Percentiles rank a stretch among this genome's conserved stretches.
These are phyloP conservation scores for Zaprionus taronus DNA, from an alignment of 1,140 invertebrate genomes.

Conservation along the genomic window DNA sequence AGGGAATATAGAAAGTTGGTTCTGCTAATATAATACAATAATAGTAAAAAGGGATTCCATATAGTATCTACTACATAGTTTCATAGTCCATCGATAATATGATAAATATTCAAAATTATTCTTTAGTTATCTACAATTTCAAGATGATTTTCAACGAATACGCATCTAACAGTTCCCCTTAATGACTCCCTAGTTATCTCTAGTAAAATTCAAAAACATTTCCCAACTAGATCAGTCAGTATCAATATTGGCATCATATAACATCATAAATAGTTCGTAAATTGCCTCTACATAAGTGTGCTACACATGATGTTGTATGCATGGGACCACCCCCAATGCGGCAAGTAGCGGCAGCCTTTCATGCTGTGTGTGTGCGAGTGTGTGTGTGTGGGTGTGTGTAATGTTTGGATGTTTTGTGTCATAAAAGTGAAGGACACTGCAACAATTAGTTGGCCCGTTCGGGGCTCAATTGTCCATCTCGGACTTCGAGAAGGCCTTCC, in stretches of 20 bases:
- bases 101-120: neutral
- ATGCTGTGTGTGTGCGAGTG: constrained; percentile 36
- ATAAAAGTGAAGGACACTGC: constrained; percentile 76
- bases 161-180: too few species aligned
- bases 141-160: too few species aligned
- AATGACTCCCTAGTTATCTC: neutral
- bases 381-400: constrained; percentile 46
- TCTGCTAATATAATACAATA: too few species aligned
- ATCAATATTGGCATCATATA: constrained; percentile 6
- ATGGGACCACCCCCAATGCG: constrained; percentile 59
- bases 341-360: constrained; percentile 46
- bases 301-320: constrained; percentile 19
- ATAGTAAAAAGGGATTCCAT: neutral
- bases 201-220: neutral
- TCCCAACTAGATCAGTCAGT: neutral
- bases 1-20: too few species aligned
- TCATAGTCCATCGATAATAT: neutral
- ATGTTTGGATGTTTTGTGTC: constrained; percentile 55
- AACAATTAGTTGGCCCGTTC: constrained; percentile 58
- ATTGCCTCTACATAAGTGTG: constrained; percentile 5
- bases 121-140: neutral
- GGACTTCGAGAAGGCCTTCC: neutral
- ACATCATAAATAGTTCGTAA: constrained; percentile 6
- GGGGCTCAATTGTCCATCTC: neutral
- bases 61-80: neutral